These are phyloP conservation scores for Clitarchus hookeri DNA, from an alignment of 2,888 invertebrate species.

Conservation along the genomic window DNA sequence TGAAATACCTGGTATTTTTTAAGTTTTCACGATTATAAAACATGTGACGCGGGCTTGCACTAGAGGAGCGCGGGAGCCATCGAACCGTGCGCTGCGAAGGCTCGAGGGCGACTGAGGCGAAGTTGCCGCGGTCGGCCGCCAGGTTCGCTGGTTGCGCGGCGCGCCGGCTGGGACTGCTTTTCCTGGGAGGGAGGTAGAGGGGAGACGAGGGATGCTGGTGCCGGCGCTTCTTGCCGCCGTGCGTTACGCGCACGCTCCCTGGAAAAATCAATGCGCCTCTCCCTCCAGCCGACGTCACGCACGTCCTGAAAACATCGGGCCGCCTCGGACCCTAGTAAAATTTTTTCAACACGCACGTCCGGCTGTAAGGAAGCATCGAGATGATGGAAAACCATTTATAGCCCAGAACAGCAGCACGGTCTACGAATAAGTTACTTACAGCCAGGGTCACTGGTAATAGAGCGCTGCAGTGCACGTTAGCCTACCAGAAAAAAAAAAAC, in stretches of 20 bases:
- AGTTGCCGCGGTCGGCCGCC: not conserved
- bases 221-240: not conserved
- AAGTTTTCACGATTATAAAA: no score
- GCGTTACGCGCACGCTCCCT: constrained; percentile 25
- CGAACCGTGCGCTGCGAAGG: not conserved
- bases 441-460: no score
- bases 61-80: not conserved
- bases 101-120: not conserved
- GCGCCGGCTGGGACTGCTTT: not conserved
- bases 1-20: no score
- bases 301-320: constrained; percentile 21
- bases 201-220: not conserved
- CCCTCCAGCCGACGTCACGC: not conserved
- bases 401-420: no score
- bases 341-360: no score
- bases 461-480: no score
- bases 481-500: no score
- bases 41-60: no score
- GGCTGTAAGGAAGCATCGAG: no score
- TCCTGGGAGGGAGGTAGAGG: not conserved
- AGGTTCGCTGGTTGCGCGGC: not conserved
- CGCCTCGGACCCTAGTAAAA: not conserved
- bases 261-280: constrained; percentile 32
- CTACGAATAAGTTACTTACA: no score
- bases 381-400: no score